Evolutionary conservation across 53 echinoderm and acorn worm species (phyloP), one percentile per base, ranked within the genome.

Genomic region (Luidia sarsii): DNA sequence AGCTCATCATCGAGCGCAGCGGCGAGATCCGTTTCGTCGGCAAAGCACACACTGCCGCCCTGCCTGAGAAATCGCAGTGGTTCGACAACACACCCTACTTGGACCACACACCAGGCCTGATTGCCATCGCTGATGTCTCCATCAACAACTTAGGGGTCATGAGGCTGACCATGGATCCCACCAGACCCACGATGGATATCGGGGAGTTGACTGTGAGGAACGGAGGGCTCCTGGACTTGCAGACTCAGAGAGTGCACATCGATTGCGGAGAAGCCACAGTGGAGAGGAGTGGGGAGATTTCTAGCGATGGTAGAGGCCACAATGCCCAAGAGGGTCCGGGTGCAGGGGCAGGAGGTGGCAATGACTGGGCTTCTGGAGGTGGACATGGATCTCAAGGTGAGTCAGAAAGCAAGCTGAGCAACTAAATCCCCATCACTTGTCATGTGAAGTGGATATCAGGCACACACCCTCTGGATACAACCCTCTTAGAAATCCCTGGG

Each of bases 321-420:
- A 18, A 24, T 16, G 50, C 64, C 29, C 60, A 85, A 23, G 60
- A 59, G 33, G 94, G 94, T 10, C 72, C 73, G 45, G 94, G 94
- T 25, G 77, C 71, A 48, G 91, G 91, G 34, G n/a, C n/a, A n/a
- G 27, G 49, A 6, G 41, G 56, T 59, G 48, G 49, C 13, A 65
- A 19, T 11, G 36, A 33, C 10, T 41, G 79, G 15, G 30, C 49
- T 52, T 57, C 83, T 23, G 94, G 94, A 32, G 94, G 86, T 50
- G 89, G 91, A 65, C 91, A 94, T 94, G 91, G 53, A 62, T 88
- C 94, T 57, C 25, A 31, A 83, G 94, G 94, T 94, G 36, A 20
- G 85, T 70, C n/a, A n/a, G n/a, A n/a, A n/a, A n/a, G n/a, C n/a
- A n/a, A n/a, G n/a, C n/a, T n/a, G n/a, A n/a, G n/a, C n/a, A n/a